Base-by-base conservation (phyloP, 2,113 vertebrate genomes). In the Motacilla alba region DNA sequence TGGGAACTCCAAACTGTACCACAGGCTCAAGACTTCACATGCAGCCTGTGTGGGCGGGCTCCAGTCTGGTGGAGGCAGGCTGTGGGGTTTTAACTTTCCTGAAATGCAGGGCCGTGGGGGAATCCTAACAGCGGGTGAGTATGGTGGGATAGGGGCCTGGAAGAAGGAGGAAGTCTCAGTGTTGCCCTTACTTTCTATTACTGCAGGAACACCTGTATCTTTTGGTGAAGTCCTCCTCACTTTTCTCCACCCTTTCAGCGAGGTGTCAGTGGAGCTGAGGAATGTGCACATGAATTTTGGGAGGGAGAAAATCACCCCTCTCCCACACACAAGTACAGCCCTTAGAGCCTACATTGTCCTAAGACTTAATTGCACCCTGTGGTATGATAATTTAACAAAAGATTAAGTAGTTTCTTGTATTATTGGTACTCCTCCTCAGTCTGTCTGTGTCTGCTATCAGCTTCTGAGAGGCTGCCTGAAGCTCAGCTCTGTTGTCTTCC, bases 211-310 rank as follows among this genome's bases (percentile, higher is more conserved):
- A 55, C 26, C 15, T 92, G 73, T 76, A 6, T 58, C 66, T 73
- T 60, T 18, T 24, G 18, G 41, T 76, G 46, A 89, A 83, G 41
- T 64, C 33, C 33, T 89, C 49, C 72, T 93, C 47, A 31, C 39
- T n/a, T 74, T 74, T 26, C 82, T 92, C 76, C 73, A 70, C 63
- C 59, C 91, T 88, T 70, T 50, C 70, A 64, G 64, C 64, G 72
- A 95, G 43, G 56, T 87, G 56, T 87, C 83, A 86, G 46, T 74
- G 75, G 60, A 73, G 46, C 39, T 87, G 44, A 83, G 60, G 76
- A 90, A 94, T 86, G 82, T 67, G 67, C 63, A 64, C 83, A 21
- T 8, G 47, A 90, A 66, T 85, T 90, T 79, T 93, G 41, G 49
- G 53, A 91, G 75, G 58, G 70, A 91, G 63, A 76, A 77, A 88